phyloP scores from a whole-genome alignment of 2,888 invertebrate species.

The Desoria tigrina region DNA sequence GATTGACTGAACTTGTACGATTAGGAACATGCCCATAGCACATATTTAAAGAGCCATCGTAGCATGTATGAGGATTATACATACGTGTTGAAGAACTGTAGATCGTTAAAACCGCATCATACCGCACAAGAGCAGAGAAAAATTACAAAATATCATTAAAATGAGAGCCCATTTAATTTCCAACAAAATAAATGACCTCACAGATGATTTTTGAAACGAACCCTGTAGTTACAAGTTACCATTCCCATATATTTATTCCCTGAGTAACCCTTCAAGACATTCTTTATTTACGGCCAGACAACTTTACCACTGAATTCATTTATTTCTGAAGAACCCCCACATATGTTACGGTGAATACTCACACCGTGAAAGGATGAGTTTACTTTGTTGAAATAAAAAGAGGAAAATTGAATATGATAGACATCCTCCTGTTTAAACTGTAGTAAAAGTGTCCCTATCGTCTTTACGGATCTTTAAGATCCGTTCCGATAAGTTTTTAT shows the following conservation, averaged over 20 bases:
- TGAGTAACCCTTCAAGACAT: background rate
- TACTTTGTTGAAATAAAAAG: background rate
- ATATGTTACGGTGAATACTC: slow-evolving; percentile 2
- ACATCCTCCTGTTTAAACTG: background rate
- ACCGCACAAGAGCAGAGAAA: too few relatives aligned
- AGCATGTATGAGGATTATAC: too few relatives aligned
- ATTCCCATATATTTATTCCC: background rate
- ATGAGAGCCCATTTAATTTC: background rate
- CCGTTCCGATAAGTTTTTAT: background rate
- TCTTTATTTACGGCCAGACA: slow-evolving; percentile 3
- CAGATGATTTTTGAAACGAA: slow-evolving; percentile 17
- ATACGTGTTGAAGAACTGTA: too few relatives aligned
- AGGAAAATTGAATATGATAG: slow-evolving; percentile 4
- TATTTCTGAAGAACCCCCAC: slow-evolving; percentile 22
- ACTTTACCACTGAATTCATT: slow-evolving; percentile 17
- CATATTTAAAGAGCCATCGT: too few relatives aligned
- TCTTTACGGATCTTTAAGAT: background rate
- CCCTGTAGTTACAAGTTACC: slow-evolving; percentile 11
- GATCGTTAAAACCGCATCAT: too few relatives aligned
- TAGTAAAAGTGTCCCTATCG: slow-evolving; percentile 5
- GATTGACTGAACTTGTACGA: too few relatives aligned
- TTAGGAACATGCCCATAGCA: too few relatives aligned
- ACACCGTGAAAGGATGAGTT: background rate
- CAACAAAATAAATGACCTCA: slow-evolving; percentile 12
- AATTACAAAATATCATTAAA: too few relatives aligned